Conservation (phyloP, 2,113 vertebrate species). For the Sigmodon hispidus region DNA sequence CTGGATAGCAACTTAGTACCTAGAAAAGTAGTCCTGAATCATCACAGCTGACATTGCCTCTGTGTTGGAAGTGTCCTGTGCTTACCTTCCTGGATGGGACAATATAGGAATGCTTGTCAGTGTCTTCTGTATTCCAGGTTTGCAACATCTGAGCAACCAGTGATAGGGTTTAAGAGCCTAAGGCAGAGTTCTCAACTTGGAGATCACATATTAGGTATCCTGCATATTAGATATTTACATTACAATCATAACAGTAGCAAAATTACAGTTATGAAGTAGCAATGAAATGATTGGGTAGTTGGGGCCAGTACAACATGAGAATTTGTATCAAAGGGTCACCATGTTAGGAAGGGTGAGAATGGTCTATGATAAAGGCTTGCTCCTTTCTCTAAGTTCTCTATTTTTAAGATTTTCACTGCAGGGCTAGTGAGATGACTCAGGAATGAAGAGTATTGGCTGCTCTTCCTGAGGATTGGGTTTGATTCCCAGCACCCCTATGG, state of each 20-base stretch:
- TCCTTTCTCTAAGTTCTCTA: neutral
- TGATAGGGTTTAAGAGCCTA: neutral
- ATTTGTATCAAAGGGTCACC: no score
- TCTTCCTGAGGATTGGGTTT: neutral
- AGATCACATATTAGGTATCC: neutral
- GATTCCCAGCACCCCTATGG: neutral
- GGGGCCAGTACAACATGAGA: neutral
- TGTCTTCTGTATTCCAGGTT: neutral
- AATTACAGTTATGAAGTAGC: neutral
- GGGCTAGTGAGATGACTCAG: neutral
- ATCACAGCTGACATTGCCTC: neutral
- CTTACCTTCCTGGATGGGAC: neutral
- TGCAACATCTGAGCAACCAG: neutral
- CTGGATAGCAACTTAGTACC: neutral
- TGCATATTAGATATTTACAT: neutral
- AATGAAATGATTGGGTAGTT: neutral
- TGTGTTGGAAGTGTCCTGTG: neutral
- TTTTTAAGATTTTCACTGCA: neutral
- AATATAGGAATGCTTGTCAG: neutral
- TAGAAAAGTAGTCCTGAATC: neutral
- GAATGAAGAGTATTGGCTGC: neutral
- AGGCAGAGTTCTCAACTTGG: neutral
- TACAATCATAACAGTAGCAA: neutral
- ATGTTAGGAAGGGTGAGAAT: neutral
- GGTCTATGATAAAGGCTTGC: neutral